Base-by-base conservation (phyloP, 2,888 invertebrate genomes). In the Melieria picta region DNA sequence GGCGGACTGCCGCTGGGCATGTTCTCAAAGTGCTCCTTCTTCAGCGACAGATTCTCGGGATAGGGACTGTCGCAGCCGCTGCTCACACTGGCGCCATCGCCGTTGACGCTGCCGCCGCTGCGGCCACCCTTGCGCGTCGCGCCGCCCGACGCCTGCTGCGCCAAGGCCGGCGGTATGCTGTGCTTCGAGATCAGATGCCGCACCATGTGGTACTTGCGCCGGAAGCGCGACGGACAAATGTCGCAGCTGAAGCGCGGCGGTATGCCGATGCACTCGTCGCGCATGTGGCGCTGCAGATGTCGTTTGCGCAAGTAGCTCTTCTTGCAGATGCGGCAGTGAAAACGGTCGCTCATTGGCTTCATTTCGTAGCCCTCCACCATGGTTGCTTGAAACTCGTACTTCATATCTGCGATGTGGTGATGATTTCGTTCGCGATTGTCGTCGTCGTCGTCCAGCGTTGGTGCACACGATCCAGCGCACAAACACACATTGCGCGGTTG, bases 231-330 rank as follows among this genome's bases (percentile, higher is more conserved):
- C 7, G 86, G 83, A 76, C 89, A 90, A 66, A 88, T 79, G 55
- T 86, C 84, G 77, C 90, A 90, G 74, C 87, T 87, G 80, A 88
- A 89, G 45, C 88, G 85, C 48, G 89, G 89, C 75, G 86, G 86
- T 73, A 88, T 88, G 72, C 87, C 88, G 69, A 88, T 86, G 77
- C 89, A 89, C 79, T 89, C 89, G 76, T 88, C 88, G 61, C 88
- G 88, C 78, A 88, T 85, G 77, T 91, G 91, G 7, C 91, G 87
- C 76, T 90, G 89, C 72, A 91, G 82, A 73, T 91, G 91, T 58
- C 91, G 89, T 80, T 90, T 90, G 60, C 90, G 88, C 79, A 89
- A 87, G 82, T 91, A 91, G 73, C 88, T 89, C 83, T 90, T 89
- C 77, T 88, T 88, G 77, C 91, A 91, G 61, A 88, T 88, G 67